Percentiles rank a stretch among this genome's conserved stretches.
These are phyloP conservation scores for Drosophila melanogaster DNA, from an alignment of 1,140 invertebrate species.

Conservation along the genomic window DNA sequence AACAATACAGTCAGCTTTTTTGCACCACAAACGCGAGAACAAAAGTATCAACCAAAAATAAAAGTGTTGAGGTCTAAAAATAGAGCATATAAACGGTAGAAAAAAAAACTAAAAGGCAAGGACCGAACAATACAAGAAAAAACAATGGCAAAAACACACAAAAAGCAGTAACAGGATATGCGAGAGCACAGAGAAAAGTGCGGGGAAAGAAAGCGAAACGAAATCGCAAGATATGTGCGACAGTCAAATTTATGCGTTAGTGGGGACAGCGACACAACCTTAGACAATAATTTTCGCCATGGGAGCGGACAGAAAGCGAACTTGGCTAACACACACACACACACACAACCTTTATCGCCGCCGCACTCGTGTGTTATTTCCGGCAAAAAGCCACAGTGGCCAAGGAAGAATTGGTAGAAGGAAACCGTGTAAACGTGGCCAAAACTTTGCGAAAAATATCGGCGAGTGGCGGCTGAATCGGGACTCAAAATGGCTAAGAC, in stretches of 20 bases:
- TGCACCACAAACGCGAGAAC: slow-evolving; percentile 33
- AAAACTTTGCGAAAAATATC: slow-evolving; percentile 60
- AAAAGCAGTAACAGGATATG: slow-evolving; percentile 45
- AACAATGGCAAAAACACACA: slow-evolving; percentile 18
- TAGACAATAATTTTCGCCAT: slow-evolving; percentile 65
- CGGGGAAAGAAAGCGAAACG: neutral
- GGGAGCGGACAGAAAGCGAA: slow-evolving; percentile 25
- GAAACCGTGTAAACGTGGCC: slow-evolving; percentile 62
- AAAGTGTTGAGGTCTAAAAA: slow-evolving; percentile 66
- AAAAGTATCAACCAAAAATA: slow-evolving; percentile 67
- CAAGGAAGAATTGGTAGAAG: slow-evolving; percentile 7
- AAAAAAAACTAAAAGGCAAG: slow-evolving; percentile 46
- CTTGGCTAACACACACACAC: neutral
- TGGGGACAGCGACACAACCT: slow-evolving; percentile 55
- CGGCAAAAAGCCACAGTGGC: slow-evolving; percentile 36
- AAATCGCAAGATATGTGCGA: slow-evolving; percentile 33
- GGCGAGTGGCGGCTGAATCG: slow-evolving; percentile 58
- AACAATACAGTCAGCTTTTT: slow-evolving; percentile 50
- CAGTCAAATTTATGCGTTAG: slow-evolving; percentile 57
- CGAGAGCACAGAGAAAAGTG: slow-evolving; percentile 23
- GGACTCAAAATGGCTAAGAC: slow-evolving; percentile 71
- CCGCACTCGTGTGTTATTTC: slow-evolving; percentile 32
- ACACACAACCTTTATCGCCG: slow-evolving; percentile 16
- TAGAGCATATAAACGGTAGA: slow-evolving; percentile 49
- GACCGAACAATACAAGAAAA: slow-evolving; percentile 39